Conservation (phyloP, 2,888 invertebrate species). For the Eupithecia vulgata region DNA sequence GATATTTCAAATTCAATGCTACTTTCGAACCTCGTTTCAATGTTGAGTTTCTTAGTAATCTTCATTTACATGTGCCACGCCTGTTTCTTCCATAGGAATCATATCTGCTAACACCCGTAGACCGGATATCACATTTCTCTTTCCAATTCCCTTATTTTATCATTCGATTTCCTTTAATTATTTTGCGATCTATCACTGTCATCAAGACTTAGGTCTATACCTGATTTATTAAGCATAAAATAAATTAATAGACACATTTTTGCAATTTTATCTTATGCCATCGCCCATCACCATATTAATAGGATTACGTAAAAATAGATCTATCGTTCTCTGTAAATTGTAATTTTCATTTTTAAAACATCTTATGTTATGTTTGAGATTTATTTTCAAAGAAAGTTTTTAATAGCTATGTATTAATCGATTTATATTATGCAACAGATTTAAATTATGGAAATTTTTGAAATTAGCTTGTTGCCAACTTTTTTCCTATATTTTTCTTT, state of each 20-base stretch:
- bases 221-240: slow-evolving; percentile 5
- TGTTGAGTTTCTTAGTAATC: slow-evolving; percentile 15
- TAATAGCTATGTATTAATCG: slow-evolving; percentile 24
- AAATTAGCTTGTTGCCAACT: neutral
- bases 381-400: slow-evolving; percentile 46
- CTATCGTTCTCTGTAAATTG: slow-evolving; percentile 5
- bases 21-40: slow-evolving; percentile 48
- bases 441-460: neutral
- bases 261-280: slow-evolving; percentile 1
- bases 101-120: neutral
- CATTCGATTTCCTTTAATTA: neutral
- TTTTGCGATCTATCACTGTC: slow-evolving; percentile 2
- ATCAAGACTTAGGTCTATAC: neutral
- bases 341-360: neutral
- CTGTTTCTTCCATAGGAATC: neutral
- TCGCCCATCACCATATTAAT: slow-evolving; percentile 33
- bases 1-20: slow-evolving; percentile 57
- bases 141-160: neutral
- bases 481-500: neutral
- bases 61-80: slow-evolving; percentile 2
- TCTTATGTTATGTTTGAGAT: slow-evolving; percentile 37
- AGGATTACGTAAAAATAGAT: slow-evolving; percentile 43
- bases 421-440: slow-evolving; percentile 18
- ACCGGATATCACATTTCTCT: neutral
- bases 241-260: neutral